Base-by-base conservation (phyloP, 2,888 invertebrate genomes). In the Euclidia mi region DNA sequence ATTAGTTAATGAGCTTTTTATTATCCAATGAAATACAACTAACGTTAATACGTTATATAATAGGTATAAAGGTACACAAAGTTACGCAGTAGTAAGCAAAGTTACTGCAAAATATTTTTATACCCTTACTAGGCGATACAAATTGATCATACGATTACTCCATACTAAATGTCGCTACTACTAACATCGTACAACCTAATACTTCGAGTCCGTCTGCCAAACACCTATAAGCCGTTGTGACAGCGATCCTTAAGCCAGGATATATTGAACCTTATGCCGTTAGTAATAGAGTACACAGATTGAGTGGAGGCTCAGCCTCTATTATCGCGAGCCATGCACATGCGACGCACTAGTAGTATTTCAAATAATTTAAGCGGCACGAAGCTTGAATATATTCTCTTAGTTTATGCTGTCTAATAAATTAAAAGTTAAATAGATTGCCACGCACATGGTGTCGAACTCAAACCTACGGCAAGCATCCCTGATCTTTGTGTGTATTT, bases 191-290 rank as follows among this genome's bases (percentile, higher is more conserved):
- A 31, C 37, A 28, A 15, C 41, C 45, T 56, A 56, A 60, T 55
- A 49, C 62, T 9, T 7, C 35, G 50, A 37, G 53, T 42, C 56
- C 59, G 38, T 63, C 69, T 63, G 63, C 68, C 59, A 45, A 56
- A 56, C 53, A 56, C 59, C 48, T 49, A 47, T 55, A 56, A 65
- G 55, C 70, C 56, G 59, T 49, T 64, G 64, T 64, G 65, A 64
- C 60, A 58, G 55, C 55, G 31, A 56, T 56, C 43, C 56, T 52
- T 43, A 29, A 35, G 18, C 6, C 12, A 4, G 25, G 6, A 10
- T 2, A 45, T 28, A 25, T 35, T 45, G n/a, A 15, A 35, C 35
- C 28, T 35, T 35, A n/a, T 25, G 14, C 0, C 3, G 4, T 3
- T 11, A 14, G 2, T 4, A 7, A 4, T 45, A 37, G 10, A 25